These are phyloP conservation scores for Actinostola sp. DNA, from an alignment of 92 coral and sea anemone genomes.

Conservation along the genomic window DNA sequence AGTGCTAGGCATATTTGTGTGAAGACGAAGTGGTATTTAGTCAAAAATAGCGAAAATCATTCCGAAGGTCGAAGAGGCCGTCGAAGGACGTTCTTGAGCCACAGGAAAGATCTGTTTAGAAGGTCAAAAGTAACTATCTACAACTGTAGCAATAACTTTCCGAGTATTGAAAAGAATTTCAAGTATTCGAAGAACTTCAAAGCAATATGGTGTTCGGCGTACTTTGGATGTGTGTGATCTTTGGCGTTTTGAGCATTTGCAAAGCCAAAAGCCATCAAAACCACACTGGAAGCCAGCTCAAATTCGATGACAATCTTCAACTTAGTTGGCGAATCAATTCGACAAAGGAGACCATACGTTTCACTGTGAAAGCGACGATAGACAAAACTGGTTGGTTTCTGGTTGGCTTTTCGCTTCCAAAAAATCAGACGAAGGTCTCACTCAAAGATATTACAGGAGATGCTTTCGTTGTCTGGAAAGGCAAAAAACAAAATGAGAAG, in stretches of 20 bases:
- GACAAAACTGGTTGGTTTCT: conserved; percentile 69
- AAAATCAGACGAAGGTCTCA: background rate
- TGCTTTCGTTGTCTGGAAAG: conserved; percentile 48
- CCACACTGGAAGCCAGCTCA: conserved; percentile 18
- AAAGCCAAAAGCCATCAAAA: conserved; percentile 1
- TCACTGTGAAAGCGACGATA: conserved; percentile 32
- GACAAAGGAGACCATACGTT: conserved; percentile 27
- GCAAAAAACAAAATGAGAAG: background rate
- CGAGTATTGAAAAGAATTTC: conserved; percentile 1
- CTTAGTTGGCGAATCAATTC: conserved; percentile 57
- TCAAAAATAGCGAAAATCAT: background rate
- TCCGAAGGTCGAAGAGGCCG: background rate
- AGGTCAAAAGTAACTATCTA: background rate
- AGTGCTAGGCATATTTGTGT: background rate
- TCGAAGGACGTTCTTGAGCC: too few relatives aligned
- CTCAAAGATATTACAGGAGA: conserved; percentile 38
- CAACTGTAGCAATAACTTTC: background rate
- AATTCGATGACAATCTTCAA: conserved; percentile 26
- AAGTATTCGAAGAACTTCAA: background rate
- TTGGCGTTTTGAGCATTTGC: conserved; percentile 4
- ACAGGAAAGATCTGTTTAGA: background rate
- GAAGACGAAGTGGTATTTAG: too few relatives aligned
- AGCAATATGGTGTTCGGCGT: background rate
- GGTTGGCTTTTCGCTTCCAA: conserved; percentile 61
- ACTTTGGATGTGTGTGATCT: background rate